Evolutionary conservation across 2,113 vertebrate genomes (phyloP).

Genomic region (Bothrops jararaca): DNA sequence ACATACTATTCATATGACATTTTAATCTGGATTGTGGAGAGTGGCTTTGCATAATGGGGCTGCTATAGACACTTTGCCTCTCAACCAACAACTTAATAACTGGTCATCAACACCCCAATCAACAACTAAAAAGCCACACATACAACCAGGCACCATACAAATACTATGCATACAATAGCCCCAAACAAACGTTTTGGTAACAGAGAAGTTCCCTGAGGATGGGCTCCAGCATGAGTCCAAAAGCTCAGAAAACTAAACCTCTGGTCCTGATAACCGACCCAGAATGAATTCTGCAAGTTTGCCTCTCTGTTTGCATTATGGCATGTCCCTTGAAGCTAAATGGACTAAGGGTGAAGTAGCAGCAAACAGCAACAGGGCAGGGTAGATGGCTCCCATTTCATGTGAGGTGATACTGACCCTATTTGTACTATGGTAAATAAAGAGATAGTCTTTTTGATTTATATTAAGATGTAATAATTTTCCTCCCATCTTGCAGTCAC

Average conservation of each 20-base stretch:
- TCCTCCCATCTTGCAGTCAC: not conserved
- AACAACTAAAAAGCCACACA: not conserved
- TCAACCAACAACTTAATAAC: not conserved
- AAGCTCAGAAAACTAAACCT: too few species aligned
- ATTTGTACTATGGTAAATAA: not conserved
- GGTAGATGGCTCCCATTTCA: not conserved
- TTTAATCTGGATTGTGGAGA: not conserved
- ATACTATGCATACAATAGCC: too few species aligned
- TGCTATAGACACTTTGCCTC: not conserved
- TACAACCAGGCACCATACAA: not conserved
- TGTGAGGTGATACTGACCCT: not conserved
- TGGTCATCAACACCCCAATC: not conserved
- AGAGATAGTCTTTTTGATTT: not conserved
- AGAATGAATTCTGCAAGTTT: not conserved
- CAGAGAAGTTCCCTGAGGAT: not conserved
- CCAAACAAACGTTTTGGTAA: too few species aligned
- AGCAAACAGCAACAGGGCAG: not conserved
- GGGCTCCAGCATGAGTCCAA: too few species aligned
- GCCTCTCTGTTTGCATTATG: not conserved
- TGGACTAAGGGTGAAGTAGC: not conserved
- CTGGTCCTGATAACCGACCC: too few species aligned
- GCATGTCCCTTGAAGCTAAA: not conserved
- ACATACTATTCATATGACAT: not conserved
- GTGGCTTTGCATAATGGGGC: not conserved
- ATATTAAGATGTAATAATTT: not conserved